phyloP scores from a whole-genome alignment of 2,888 invertebrate genomes.

The Melanophora roralis region DNA sequence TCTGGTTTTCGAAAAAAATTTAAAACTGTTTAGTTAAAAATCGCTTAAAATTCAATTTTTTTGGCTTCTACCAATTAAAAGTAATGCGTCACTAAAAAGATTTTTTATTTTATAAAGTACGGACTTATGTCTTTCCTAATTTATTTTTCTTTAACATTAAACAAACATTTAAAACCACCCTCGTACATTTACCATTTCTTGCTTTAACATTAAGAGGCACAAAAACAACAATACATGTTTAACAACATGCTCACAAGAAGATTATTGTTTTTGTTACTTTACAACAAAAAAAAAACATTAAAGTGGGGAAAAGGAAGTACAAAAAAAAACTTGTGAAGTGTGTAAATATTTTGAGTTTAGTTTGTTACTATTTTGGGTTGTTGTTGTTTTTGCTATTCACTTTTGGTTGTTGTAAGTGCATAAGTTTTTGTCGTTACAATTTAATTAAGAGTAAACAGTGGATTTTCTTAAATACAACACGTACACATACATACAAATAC shows the following conservation, averaged over 20 bases:
- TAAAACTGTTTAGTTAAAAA: too few species aligned
- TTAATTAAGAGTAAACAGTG: slow-evolving; percentile 44
- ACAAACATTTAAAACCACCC: neutral
- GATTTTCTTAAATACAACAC: too few species aligned
- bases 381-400: neutral
- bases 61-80: too few species aligned
- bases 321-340: slow-evolving; percentile 22
- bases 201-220: neutral
- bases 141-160: too few species aligned
- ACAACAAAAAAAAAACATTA: slow-evolving; percentile 9
- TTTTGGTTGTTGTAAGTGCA: neutral
- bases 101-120: too few species aligned
- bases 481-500: neutral
- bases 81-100: too few species aligned
- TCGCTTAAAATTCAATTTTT: too few species aligned
- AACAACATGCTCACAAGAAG: neutral
- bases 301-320: slow-evolving; percentile 31
- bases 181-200: neutral
- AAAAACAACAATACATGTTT: neutral
- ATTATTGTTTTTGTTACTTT: slow-evolving; percentile 1
- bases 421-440: slow-evolving; percentile 19
- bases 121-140: too few species aligned
- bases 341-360: slow-evolving; percentile 29
- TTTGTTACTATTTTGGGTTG: neutral
- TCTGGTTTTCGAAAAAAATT: too few species aligned